phyloP scores from a whole-genome alignment of 2,113 vertebrate genomes.

The Panthera tigris region DNA sequence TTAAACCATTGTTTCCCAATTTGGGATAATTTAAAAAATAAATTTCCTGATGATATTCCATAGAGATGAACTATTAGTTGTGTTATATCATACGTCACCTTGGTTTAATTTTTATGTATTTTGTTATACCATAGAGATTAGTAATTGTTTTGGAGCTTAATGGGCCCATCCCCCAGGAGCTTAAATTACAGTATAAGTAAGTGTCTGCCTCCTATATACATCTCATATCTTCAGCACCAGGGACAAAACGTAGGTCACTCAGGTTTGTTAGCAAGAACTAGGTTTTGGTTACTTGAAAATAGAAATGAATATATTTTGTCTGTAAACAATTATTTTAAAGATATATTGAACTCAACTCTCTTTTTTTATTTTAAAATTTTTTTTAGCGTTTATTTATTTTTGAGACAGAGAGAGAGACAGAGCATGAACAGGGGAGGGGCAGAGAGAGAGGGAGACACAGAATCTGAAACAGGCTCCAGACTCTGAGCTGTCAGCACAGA shows the following conservation, averaged over 20 bases:
- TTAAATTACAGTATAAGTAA: neutral
- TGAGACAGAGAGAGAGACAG: no score
- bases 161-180: neutral
- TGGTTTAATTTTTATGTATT: neutral
- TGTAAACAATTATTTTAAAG: neutral
- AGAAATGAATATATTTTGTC: neutral
- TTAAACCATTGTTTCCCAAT: neutral
- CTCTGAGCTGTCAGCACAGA: no score
- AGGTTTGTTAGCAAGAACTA: neutral
- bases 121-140: neutral
- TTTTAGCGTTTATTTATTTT: no score
- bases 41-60: neutral
- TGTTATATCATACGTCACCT: neutral
- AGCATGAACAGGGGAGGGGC: no score
- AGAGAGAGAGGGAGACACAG: no score
- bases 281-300: neutral
- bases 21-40: neutral
- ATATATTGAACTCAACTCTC: neutral
- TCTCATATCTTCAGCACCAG: neutral
- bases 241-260: neutral
- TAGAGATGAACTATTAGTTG: neutral
- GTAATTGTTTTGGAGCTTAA: neutral
- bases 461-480: no score
- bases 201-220: rapidly evolving
- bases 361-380: no score